Evolutionary conservation across 2,888 invertebrate genomes (phyloP), one percentile per base, ranked within the genome.

Genomic region (Aleiodes alternator): DNA sequence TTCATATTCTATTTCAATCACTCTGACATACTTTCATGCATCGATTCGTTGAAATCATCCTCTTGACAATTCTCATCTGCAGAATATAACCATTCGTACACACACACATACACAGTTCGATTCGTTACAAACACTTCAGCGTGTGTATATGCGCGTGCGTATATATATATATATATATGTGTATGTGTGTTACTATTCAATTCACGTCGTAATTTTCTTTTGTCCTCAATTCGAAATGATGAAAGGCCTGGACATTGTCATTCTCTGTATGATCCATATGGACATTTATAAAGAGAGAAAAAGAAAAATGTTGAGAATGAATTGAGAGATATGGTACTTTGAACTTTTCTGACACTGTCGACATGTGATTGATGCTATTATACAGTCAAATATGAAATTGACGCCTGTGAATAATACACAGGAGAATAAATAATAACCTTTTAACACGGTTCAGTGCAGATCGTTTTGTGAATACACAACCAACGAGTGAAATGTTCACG

Each of bases 351-450:
- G 43, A 64, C 43, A 43, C 43, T 43, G 43, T 43, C 11, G 43
- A 43, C 48, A 48, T 48, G 64, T 64, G 64, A 64, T 48, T 43
- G 64, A 64, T 64, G 64, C 64, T 64, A 64, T 64, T 64, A 64
- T 64, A 9, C 14, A 48, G 64, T 43, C 64, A 16, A 64, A 64
- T 16, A 34, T 43, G 9, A 43, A 48, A 64, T 64, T 48, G 64
- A 64, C 38, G 64, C 4, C n/a, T 43, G 64, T 8, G 23, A 16
- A 64, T 43, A 64, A 64, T 64, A 14, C 14, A n/a, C 48, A 43
- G 43, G 64, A 14, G 43, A 64, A 64, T 64, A 29, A 16, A 43
- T 23, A 64, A 64, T 14, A n/a, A 43, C 43, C 11, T 64, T 43
- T 64, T 64, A 48, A 64, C 64, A 64, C 14, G 8, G 55, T 55